Base-by-base conservation (phyloP, 2,797 vertebrate species). In the Microctenopoma lineatum region DNA sequence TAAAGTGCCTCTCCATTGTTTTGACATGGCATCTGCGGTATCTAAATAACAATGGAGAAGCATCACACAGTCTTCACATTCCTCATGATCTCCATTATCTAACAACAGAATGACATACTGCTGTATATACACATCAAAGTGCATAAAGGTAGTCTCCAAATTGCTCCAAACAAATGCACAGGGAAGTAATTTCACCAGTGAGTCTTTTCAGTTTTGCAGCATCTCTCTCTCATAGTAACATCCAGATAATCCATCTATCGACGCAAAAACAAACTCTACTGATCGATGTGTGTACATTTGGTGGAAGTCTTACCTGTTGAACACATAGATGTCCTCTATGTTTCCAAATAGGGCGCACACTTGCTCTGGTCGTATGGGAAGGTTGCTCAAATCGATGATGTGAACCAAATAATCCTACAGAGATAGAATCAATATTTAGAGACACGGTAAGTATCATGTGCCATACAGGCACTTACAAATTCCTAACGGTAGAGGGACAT, bases 271-370 rank as follows among this genome's bases (percentile, higher is more conserved):
- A 38, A 10, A 32, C 12, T 1, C 25, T 4, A n/a, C 3, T 32
- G 39, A 14, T 47, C 2, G 11, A 14, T 21, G 41, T 50, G 46
- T 47, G 26, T 53, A 11, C 16, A 53, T 32, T 56, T 34, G 38
- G n/a, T 10, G 3, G 32, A 51, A 16, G 18, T 53, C 56, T 32
- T 71, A 98, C 98, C 97, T 98, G 94, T 98, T 99, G 76, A 99
- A 95, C 75, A 96, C 96, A 0, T 99, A 99, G 87, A 99, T 98
- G 89, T 95, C 96, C 81, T 99, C 97, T 32, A 99, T 98, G 90
- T 99, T 99, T 71, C 98, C 97, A 11, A 99, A 99, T 50, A 99
- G 94, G 1, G 93, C 95, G 4, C 95, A 96, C 80, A 99, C 97
- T 86, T 98, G 97, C 63, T 98, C 97, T 0, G 97, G 97, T 3